phyloP scores from a whole-genome alignment of 2,797 vertebrate genomes.

The Alca torda region DNA sequence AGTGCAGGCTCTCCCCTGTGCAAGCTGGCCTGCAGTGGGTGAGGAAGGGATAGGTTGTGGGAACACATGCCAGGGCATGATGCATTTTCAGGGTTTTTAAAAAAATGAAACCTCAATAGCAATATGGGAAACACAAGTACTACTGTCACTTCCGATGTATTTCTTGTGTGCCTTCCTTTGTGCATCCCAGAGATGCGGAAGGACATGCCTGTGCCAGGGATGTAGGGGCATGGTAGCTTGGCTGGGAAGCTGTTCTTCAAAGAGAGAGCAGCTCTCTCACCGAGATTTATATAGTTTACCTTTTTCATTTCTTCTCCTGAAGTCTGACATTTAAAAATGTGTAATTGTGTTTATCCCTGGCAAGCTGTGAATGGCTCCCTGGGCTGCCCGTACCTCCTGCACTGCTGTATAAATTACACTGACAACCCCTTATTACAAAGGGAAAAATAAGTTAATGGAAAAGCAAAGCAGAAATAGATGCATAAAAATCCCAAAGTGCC shows the following conservation, averaged over 20 bases:
- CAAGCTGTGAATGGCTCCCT: constrained; percentile 67
- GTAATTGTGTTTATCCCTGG: constrained; percentile 70
- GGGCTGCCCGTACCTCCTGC: constrained; percentile 56
- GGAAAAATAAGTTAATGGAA: constrained; percentile 73
- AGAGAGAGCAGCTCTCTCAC: background rate
- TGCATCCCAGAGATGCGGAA: background rate
- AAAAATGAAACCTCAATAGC: background rate
- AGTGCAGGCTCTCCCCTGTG: background rate
- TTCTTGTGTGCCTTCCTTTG: background rate
- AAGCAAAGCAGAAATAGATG: constrained; percentile 68
- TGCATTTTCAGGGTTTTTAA: background rate
- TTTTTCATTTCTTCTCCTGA: constrained; percentile 57
- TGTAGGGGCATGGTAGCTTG: background rate
- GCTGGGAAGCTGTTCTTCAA: background rate
- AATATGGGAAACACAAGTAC: background rate
- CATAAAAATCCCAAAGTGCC: constrained; percentile 64
- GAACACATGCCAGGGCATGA: background rate
- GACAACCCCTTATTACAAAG: constrained; percentile 71
- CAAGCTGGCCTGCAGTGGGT: background rate
- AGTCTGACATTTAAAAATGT: constrained; percentile 71
- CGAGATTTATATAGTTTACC: constrained; percentile 55
- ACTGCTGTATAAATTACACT: constrained; percentile 63
- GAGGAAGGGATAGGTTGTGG: background rate
- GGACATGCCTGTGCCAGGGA: background rate
- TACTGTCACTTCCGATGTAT: background rate